phyloP scores from a whole-genome alignment of 2,797 vertebrate genomes.

The Clarias laeviceps region DNA sequence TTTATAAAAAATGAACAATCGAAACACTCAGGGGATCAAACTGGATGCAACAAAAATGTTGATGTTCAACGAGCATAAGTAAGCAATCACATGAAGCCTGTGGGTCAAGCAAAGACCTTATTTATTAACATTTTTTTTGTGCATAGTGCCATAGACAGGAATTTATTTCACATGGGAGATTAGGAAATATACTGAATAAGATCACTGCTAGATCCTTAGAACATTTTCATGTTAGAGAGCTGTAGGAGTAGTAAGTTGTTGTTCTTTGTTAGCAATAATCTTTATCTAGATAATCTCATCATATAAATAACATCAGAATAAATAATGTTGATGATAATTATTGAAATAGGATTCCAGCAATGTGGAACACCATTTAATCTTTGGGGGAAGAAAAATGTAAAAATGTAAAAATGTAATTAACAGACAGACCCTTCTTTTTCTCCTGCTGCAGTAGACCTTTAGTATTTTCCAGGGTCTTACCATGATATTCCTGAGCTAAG shows the following conservation, averaged over 20 bases:
- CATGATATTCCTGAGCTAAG: no score
- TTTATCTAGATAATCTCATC: no score
- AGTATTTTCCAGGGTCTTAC: no score
- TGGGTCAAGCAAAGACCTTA: neutral
- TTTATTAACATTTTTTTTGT: neutral
- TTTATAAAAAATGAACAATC: conserved; percentile 17
- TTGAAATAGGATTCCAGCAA: no score
- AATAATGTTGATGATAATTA: no score
- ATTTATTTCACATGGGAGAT: neutral
- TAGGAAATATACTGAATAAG: neutral
- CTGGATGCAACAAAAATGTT: neutral
- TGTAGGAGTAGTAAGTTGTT: neutral
- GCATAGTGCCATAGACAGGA: neutral
- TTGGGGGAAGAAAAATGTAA: no score
- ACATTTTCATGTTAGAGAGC: neutral
- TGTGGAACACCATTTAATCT: no score
- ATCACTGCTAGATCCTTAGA: neutral
- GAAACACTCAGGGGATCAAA: neutral
- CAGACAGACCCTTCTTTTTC: no score
- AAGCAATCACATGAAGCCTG: neutral
- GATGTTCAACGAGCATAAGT: neutral
- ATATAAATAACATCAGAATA: no score
- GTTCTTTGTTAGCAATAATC: no score
- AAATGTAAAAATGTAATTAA: no score
- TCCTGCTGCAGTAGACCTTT: no score